Conservation (phyloP, 2,797 vertebrate species). For the Cheirogaleus major region DNA sequence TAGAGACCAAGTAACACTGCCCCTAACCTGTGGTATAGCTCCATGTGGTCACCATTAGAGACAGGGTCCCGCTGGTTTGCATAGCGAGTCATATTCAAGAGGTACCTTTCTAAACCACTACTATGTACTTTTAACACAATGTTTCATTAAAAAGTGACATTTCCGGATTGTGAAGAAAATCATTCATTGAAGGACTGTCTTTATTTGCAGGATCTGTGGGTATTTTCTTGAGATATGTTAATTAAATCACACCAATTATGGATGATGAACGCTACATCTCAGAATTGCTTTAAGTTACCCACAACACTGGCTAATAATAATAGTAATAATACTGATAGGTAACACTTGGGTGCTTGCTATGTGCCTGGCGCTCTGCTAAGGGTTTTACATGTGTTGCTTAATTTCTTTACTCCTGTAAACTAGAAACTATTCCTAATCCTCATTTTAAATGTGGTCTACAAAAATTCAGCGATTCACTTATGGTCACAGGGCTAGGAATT, state of each 20-base stretch:
- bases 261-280: not conserved
- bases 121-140: not conserved
- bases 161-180: not conserved
- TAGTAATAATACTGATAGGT: constrained; percentile 1
- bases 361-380: not conserved
- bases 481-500: not conserved
- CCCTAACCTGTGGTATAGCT: not conserved
- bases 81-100: not conserved
- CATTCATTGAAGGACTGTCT: not conserved
- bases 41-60: not conserved
- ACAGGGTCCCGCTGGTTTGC: not conserved
- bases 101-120: not conserved
- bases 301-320: not conserved
- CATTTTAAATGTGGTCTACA: not conserved
- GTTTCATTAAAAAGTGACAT: not conserved
- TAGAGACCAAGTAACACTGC: not conserved
- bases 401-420: not conserved
- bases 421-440: constrained; percentile 15
- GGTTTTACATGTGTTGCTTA: not conserved
- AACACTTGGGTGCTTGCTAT: not conserved
- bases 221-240: constrained; percentile 44
- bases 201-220: constrained; percentile 30
- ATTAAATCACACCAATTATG: not conserved
- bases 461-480: not conserved
- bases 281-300: constrained; percentile 40